Conservation (phyloP, 1,140 invertebrate genomes). For the Lineus longissimus region DNA sequence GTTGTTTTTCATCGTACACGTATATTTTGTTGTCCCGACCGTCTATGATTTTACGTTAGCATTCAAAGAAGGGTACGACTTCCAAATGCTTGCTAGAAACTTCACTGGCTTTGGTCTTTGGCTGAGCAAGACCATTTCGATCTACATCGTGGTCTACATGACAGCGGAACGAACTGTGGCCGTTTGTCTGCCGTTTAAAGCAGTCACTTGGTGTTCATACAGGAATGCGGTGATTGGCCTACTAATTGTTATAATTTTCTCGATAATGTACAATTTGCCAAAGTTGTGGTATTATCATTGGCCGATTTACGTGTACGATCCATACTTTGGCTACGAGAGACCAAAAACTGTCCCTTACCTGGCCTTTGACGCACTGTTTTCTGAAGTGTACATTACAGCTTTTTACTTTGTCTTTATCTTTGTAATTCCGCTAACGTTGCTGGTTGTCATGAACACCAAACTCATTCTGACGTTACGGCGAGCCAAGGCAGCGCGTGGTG, state of each 20-base stretch:
- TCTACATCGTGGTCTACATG: background rate
- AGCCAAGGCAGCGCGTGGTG: background rate
- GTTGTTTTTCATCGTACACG: background rate
- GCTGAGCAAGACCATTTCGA: background rate
- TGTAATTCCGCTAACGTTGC: background rate
- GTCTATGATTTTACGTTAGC: background rate
- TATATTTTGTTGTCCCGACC: background rate
- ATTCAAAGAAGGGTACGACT: background rate
- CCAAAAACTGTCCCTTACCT: background rate
- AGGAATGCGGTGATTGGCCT: background rate
- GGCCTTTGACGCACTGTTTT: background rate
- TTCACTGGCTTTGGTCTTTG: background rate
- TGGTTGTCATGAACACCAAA: background rate
- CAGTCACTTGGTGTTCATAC: background rate
- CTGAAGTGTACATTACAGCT: background rate
- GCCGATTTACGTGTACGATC: background rate
- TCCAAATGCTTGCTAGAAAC: background rate
- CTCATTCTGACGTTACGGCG: background rate
- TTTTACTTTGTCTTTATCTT: background rate
- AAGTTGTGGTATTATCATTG: background rate
- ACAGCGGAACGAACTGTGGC: background rate
- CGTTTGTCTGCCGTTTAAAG: background rate
- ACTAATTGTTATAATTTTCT: background rate
- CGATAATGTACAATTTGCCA: background rate
- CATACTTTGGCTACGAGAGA: background rate